Base-by-base conservation (phyloP, 2,888 invertebrate species). In the Cataglyphis altisquamis region DNA sequence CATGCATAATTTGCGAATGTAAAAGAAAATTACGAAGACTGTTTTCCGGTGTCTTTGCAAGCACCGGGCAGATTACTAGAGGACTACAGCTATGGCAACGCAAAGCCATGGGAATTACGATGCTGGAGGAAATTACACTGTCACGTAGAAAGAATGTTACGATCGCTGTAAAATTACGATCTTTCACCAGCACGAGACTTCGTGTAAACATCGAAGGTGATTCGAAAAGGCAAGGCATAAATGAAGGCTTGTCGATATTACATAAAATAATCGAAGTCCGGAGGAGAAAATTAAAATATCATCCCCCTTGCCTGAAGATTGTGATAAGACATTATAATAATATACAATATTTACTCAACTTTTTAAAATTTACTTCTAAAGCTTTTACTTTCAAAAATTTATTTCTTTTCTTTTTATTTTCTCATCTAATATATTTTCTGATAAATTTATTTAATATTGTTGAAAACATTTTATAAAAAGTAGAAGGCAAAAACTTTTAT, bases 121-220 rank as follows among this genome's bases (percentile, higher is more conserved):
- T 75, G 36, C 64, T 64, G 48, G 21, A 32, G 75, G 66, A 75
- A 75, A 75, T 75, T 75, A 75, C 64, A 52, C 52, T 75, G 66
- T 75, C 75, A 66, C 52, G 52, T 75, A 66, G 12, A 75, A 75
- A 75, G 66, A 52, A 66, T 66, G 66, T 75, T 75, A 75, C 66
- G 75, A 66, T 75, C 75, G 9, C 48, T 36, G 39, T 52, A 66
- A 52, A 66, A 75, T 75, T 75, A 66, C 52, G 21, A n/a, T 66
- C 36, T 36, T 75, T 66, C 66, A 66, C 25, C 25, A 15, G 21
- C 32, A 36, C 1, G 36, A 66, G 39, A 75, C n/a, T 75, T 75
- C 25, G 52, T 57, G 25, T 55, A 75, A 75, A 75, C 75, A 75
- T 75, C 5, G 36, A 15, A 64, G 36, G 21, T 64, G 18, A 21